These are phyloP conservation scores for Heliconius aoede DNA, from an alignment of 2,888 invertebrate genomes.

Conservation along the genomic window DNA sequence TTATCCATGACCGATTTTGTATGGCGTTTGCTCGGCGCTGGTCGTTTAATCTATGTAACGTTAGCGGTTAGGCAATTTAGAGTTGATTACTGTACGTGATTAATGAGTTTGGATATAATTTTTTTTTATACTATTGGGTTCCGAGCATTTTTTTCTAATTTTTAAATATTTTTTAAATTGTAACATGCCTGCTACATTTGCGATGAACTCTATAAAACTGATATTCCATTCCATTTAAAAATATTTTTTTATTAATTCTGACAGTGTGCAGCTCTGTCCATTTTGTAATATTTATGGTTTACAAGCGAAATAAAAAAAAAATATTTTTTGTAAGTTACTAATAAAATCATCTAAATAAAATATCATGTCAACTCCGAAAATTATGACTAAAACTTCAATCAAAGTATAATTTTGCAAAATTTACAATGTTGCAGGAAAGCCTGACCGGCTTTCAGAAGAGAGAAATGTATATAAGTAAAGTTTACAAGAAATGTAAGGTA, in stretches of 20 bases:
- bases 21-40: slow-evolving; percentile 25
- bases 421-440: not conserved
- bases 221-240: too few relatives aligned
- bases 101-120: not conserved
- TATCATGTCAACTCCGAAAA: not conserved
- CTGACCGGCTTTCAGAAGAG: not conserved
- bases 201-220: too few relatives aligned
- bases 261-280: too few relatives aligned
- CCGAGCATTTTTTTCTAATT: not conserved
- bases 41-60: slow-evolving; percentile 7
- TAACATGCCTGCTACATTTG: too few relatives aligned
- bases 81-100: slow-evolving; percentile 17
- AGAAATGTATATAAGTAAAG: not conserved
- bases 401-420: not conserved
- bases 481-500: not conserved
- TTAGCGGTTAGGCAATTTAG: slow-evolving; percentile 24
- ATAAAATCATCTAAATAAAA: not conserved
- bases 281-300: too few relatives aligned
- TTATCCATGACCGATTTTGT: slow-evolving; percentile 33
- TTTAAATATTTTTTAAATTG: not conserved
- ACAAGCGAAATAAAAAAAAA: too few relatives aligned
- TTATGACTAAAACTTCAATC: not conserved
- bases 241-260: too few relatives aligned
- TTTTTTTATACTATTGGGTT: not conserved
- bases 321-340: too few relatives aligned